Evolutionary conservation across 2,113 vertebrate species (phyloP).

Genomic region (Colius striatus): DNA sequence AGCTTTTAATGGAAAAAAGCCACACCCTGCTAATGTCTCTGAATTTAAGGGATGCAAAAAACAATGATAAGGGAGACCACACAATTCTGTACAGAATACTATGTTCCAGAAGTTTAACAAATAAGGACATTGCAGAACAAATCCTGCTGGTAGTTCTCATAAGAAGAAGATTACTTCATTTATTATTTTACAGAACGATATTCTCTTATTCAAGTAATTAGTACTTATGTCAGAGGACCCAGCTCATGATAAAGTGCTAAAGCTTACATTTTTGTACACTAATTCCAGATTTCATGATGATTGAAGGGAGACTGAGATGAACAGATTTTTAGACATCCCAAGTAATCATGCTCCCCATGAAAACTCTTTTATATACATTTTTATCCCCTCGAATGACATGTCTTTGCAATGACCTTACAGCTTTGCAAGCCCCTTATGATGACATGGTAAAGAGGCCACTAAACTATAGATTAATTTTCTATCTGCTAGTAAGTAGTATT

Average conservation of each 20-base stretch:
- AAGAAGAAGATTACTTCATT: conserved; percentile 56
- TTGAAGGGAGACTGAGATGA: background rate
- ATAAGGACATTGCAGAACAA: conserved; percentile 36
- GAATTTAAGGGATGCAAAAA: conserved; percentile 51
- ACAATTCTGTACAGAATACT: conserved; percentile 20
- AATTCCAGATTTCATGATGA: background rate
- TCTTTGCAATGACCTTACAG: background rate
- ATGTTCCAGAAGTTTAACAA: conserved; percentile 37
- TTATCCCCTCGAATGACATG: background rate
- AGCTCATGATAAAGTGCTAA: background rate
- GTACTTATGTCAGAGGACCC: background rate
- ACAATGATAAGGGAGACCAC: conserved; percentile 60
- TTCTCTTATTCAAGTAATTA: conserved; percentile 44
- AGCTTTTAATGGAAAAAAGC: conserved; percentile 59
- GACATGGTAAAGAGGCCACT: background rate
- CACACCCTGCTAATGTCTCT: conserved; percentile 54
- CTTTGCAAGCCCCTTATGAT: background rate
- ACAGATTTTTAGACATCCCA: background rate
- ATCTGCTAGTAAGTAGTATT: background rate
- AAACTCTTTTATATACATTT: background rate
- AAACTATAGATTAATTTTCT: background rate
- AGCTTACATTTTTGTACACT: conserved; percentile 12
- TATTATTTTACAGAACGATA: conserved; percentile 59
- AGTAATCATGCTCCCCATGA: background rate
- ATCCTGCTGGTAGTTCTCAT: conserved; percentile 42